Evolutionary conservation across 2,888 invertebrate genomes (phyloP).

Genomic region (Augochlorella aurata): DNA sequence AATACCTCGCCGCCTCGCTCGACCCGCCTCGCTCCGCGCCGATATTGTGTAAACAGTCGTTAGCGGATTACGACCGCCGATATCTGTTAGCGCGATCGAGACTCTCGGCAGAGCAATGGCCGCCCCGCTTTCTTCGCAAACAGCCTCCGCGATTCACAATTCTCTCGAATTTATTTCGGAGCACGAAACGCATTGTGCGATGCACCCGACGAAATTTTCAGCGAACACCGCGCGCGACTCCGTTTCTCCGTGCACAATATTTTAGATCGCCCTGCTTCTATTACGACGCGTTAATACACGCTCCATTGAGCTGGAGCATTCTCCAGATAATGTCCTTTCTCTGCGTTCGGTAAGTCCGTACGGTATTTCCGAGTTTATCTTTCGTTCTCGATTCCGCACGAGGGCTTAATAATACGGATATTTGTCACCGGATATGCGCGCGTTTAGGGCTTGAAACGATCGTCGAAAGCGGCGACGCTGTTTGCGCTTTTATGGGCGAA

Average conservation of each 20-base stretch:
- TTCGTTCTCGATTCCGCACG: neutral
- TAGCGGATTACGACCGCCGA: constrained; percentile 8
- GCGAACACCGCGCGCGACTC: neutral
- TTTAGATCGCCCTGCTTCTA: neutral
- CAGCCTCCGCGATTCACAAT: neutral
- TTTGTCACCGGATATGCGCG: neutral
- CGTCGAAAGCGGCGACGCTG: neutral
- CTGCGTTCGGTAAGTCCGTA: neutral
- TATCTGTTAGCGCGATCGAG: constrained; percentile 6
- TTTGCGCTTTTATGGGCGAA: neutral
- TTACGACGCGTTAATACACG: neutral
- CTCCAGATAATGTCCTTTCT: neutral
- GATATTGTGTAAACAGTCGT: constrained; percentile 32
- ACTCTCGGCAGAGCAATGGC: neutral
- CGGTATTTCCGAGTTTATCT: constrained; percentile 5
- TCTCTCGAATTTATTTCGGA: neutral
- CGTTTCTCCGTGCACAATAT: constrained; percentile 1
- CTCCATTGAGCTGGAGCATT: neutral
- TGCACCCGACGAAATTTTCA: neutral
- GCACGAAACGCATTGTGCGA: neutral
- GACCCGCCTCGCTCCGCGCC: neutral
- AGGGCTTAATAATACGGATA: neutral
- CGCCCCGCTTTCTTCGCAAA: neutral
- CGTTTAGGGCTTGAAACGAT: neutral
- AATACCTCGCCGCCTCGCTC: constrained; percentile 5